These are phyloP conservation scores for Neostethus bicornis DNA, from an alignment of 2,797 vertebrate species.

Conservation along the genomic window DNA sequence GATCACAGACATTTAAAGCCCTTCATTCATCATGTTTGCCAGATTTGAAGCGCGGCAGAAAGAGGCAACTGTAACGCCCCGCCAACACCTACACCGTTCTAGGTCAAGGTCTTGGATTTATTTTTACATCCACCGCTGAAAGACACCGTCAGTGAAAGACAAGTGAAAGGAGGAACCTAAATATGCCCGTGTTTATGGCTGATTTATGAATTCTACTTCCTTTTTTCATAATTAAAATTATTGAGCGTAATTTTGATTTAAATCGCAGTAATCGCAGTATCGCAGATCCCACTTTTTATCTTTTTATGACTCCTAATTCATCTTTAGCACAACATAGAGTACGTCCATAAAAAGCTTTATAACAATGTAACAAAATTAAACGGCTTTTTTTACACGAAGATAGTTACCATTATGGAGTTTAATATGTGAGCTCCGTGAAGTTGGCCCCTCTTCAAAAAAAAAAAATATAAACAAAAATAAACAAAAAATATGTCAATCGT, in stretches of 20 bases:
- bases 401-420: neutral
- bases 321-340: neutral
- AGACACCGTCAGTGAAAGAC: constrained; percentile 8
- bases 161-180: neutral
- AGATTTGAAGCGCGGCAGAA: constrained; percentile 55
- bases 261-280: neutral
- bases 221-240: neutral
- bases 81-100: constrained; percentile 34
- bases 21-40: constrained; percentile 61
- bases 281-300: neutral
- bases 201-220: neutral
- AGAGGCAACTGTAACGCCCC: constrained; percentile 34
- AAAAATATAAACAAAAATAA: too few species aligned
- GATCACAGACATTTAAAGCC: constrained; percentile 63
- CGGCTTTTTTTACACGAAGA: neutral
- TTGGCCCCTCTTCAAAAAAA: too few species aligned
- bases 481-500: too few species aligned
- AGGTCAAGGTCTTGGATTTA: constrained; percentile 57
- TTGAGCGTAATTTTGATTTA: neutral
- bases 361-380: neutral
- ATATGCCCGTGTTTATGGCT: neutral
- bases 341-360: neutral
- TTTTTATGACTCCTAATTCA: too few species aligned
- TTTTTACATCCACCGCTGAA: constrained; percentile 23
- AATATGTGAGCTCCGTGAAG: too few species aligned